These are phyloP conservation scores for Cryptus armator DNA, from an alignment of 2,888 invertebrate species.

Conservation along the genomic window DNA sequence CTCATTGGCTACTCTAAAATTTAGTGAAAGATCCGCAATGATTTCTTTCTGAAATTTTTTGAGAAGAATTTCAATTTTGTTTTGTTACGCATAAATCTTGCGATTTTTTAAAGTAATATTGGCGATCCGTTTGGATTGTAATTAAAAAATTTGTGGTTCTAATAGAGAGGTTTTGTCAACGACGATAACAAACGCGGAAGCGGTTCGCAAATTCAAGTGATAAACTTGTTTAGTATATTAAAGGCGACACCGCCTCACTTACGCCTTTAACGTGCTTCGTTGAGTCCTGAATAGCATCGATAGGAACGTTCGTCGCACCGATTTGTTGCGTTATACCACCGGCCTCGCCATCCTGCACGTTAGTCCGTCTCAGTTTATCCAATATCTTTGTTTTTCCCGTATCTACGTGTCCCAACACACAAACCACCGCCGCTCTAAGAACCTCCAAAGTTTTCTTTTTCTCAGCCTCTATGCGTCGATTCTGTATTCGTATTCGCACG, in stretches of 20 bases:
- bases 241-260: constrained; percentile 80
- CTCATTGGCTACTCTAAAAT: too few species aligned
- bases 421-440: constrained; percentile 98
- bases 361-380: constrained; percentile 96
- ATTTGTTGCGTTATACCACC: constrained; percentile 99
- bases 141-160: too few species aligned
- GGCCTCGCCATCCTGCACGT: constrained; percentile 98
- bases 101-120: too few species aligned
- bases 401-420: constrained; percentile 99
- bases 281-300: constrained; percentile 97
- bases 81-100: too few species aligned
- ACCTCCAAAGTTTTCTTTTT: constrained; percentile 89
- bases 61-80: too few species aligned
- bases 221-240: not conserved
- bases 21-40: too few species aligned
- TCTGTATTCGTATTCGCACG: constrained; percentile 91
- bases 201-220: too few species aligned
- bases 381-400: constrained; percentile 99
- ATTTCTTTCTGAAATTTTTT: too few species aligned
- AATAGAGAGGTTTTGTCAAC: too few species aligned
- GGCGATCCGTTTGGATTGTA: too few species aligned
- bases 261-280: constrained; percentile 97
- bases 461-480: constrained; percentile 90
- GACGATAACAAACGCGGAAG: too few species aligned
- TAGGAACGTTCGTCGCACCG: constrained; percentile 99